A percentile compares a stretch with the other conserved stretches of the same genome.
Evolutionary conservation across 2,888 invertebrate species (phyloP).

Genomic region (Reticulitermes lucifugus): DNA sequence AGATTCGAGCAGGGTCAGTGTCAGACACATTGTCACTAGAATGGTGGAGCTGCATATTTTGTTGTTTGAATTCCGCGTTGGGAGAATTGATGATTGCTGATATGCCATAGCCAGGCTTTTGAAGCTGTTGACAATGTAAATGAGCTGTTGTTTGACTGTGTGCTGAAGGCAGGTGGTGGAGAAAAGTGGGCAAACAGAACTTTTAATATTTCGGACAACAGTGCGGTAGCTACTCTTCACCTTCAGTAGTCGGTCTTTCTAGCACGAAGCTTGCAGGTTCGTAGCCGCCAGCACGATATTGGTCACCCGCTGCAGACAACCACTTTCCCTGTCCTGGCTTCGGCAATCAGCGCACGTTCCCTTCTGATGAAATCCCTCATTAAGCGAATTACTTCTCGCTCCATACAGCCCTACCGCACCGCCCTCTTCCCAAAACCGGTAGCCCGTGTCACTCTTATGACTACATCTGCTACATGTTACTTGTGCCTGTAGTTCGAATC

Average conservation of each 20-base stretch:
- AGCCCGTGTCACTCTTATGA: not conserved
- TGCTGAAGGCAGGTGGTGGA: too few species aligned
- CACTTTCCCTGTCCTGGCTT: not conserved
- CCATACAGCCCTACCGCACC: not conserved
- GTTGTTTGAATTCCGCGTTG: too few species aligned
- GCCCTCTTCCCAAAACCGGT: not conserved
- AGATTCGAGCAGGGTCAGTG: too few species aligned
- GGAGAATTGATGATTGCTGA: too few species aligned
- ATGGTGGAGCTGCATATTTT: too few species aligned
- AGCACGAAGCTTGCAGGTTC: not conserved
- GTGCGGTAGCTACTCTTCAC: too few species aligned
- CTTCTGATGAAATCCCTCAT: slow-evolving; percentile 27
- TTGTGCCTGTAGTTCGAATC: too few species aligned
- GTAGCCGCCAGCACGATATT: not conserved
- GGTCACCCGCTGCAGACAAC: not conserved
- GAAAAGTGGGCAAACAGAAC: too few species aligned
- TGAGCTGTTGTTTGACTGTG: not conserved
- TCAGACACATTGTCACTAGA: too few species aligned
- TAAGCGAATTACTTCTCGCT: slow-evolving; percentile 19
- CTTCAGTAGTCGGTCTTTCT: too few species aligned
- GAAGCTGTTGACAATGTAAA: not conserved
- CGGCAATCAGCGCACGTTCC: slow-evolving; percentile 20
- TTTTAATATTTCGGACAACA: too few species aligned
- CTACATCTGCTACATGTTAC: too few species aligned
- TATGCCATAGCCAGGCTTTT: not conserved